Evolutionary conservation across 2,797 vertebrate species (phyloP).

Genomic region (Todus mexicanus): DNA sequence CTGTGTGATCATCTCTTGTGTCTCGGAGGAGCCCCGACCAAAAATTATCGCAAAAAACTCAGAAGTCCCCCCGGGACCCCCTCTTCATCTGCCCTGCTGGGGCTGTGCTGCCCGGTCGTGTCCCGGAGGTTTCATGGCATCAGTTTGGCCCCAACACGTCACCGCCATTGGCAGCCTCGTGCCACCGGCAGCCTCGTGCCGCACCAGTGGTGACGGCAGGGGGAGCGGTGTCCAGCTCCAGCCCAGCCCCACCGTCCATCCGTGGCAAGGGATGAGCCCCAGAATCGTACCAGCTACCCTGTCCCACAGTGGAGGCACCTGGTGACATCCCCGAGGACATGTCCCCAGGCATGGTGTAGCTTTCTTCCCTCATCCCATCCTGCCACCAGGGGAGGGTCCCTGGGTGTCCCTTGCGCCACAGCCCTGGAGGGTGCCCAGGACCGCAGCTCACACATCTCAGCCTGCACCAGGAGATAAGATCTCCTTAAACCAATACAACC

Average conservation of each 20-base stretch:
- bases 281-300: too few species aligned
- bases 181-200: not conserved
- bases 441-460: rapidly evolving
- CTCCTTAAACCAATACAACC: not conserved
- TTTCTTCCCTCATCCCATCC: not conserved
- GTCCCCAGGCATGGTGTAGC: not conserved
- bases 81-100: not conserved
- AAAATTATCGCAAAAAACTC: not conserved
- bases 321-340: too few species aligned
- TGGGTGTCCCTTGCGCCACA: not conserved
- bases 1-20: slow-evolving; percentile 64
- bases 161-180: rapidly evolving
- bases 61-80: not conserved
- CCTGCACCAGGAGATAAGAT: rapidly evolving
- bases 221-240: not conserved
- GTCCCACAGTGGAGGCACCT: rapidly evolving
- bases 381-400: not conserved
- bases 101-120: rapidly evolving
- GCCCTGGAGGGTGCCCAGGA: too few species aligned
- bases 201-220: too few species aligned
- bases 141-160: not conserved
- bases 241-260: too few species aligned
- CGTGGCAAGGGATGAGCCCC: too few species aligned
- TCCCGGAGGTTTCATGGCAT: rapidly evolving
- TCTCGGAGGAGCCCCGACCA: slow-evolving; percentile 51